A percentile compares a stretch with the other conserved stretches of the same genome.
These are phyloP conservation scores for Asobara japonica DNA, from an alignment of 1,140 invertebrate species.

Conservation along the genomic window DNA sequence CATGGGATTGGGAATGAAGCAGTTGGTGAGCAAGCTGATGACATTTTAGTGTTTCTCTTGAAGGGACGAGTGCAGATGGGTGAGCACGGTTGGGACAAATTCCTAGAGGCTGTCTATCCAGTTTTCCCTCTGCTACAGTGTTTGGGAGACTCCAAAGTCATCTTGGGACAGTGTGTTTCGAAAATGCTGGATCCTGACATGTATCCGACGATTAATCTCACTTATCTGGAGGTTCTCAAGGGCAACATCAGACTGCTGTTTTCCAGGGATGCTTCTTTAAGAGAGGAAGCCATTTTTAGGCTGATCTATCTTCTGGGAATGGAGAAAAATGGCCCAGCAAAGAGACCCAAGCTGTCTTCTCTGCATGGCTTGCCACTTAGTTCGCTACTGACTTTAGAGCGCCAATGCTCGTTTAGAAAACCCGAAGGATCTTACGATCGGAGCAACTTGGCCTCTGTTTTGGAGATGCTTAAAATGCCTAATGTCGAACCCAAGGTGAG, in stretches of 20 bases:
- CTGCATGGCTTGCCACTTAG: conserved; percentile 61
- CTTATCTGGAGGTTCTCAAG: conserved; percentile 65
- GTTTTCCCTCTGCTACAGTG: conserved; percentile 68
- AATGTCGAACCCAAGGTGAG: conserved; percentile 68
- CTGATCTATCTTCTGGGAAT: conserved; percentile 65
- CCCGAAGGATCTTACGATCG: conserved; percentile 55
- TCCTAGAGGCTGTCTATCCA: conserved; percentile 69
- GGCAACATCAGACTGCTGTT: conserved; percentile 67
- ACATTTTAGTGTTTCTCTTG: conserved; percentile 71
- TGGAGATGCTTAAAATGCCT: conserved; percentile 55
- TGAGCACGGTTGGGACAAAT: conserved; percentile 69
- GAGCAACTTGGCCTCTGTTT: conserved; percentile 51
- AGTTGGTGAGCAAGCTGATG: conserved; percentile 68
- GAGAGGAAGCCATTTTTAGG: conserved; percentile 67
- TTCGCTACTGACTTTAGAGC: conserved; percentile 59
- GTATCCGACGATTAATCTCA: conserved; percentile 66
- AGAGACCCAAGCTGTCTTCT: conserved; percentile 64
- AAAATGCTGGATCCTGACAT: conserved; percentile 73
- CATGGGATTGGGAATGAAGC: conserved; percentile 68
- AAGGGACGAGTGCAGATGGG: conserved; percentile 71
- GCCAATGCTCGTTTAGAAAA: conserved; percentile 41
- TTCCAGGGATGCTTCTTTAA: conserved; percentile 51
- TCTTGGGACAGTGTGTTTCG: conserved; percentile 68
- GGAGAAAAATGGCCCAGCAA: conserved; percentile 57
- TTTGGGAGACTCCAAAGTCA: conserved; percentile 55